These are phyloP conservation scores for Ciconia boyciana DNA, from an alignment of 2,113 vertebrate species.

Conservation along the genomic window DNA sequence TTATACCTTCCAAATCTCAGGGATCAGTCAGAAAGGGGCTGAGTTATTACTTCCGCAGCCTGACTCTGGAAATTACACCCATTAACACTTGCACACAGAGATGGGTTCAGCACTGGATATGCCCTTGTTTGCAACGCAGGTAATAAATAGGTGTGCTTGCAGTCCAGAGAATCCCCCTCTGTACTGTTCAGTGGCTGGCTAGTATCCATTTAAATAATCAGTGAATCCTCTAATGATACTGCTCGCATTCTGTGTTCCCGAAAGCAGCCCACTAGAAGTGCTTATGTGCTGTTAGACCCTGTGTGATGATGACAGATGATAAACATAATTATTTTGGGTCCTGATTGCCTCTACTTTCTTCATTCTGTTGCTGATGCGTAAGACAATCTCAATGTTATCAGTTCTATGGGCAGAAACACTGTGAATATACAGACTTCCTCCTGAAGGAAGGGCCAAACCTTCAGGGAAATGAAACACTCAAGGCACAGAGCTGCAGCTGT, in stretches of 20 bases:
- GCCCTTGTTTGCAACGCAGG: background rate
- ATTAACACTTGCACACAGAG: background rate
- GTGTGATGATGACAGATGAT: background rate
- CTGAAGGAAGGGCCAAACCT: background rate
- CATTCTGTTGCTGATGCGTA: background rate
- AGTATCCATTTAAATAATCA: background rate
- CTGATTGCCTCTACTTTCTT: background rate
- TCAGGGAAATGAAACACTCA: rapidly evolving
- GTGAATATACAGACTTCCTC: background rate
- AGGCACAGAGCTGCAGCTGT: background rate
- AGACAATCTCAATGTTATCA: background rate
- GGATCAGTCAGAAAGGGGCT: background rate
- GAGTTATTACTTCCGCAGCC: background rate
- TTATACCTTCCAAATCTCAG: background rate
- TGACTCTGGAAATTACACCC: background rate
- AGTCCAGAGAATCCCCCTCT: background rate
- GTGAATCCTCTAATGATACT: background rate
- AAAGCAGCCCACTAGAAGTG: background rate
- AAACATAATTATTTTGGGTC: slow-evolving; percentile 16
- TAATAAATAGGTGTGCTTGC: background rate
- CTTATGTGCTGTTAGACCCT: background rate
- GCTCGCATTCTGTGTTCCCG: background rate
- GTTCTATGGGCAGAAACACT: background rate
- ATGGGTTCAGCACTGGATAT: background rate
- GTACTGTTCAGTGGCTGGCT: background rate